phyloP scores from a whole-genome alignment of 1,140 invertebrate species.

The Aphis craccivora region DNA sequence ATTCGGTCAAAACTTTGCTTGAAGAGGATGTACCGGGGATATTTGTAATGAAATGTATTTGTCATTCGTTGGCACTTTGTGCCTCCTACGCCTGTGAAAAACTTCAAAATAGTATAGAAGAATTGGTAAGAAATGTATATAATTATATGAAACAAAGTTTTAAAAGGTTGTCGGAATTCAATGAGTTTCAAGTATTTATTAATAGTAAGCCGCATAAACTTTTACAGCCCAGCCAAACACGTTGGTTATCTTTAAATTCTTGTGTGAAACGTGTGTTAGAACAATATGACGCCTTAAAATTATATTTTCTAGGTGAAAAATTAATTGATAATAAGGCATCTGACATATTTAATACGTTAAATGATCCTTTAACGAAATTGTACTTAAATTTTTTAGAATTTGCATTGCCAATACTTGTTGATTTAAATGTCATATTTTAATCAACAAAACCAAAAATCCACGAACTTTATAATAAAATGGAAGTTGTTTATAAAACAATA shows the following conservation, averaged over 20 bases:
- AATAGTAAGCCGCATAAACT: not conserved
- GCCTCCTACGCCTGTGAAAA: no score
- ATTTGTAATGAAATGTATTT: no score
- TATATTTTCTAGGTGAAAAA: not conserved
- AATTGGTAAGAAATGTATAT: no score
- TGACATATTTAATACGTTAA: not conserved
- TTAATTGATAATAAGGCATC: not conserved
- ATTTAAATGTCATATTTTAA: not conserved
- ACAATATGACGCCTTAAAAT: not conserved
- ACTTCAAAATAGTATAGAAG: no score
- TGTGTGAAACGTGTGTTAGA: not conserved
- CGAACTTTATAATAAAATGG: not conserved
- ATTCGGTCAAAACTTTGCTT: no score
- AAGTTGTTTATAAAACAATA: not conserved
- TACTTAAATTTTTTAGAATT: not conserved
- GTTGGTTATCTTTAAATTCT: no score
- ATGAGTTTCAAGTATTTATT: not conserved
- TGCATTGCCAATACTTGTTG: not conserved
- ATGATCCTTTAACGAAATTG: not conserved
- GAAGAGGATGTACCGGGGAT: no score
- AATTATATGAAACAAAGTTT: no score
- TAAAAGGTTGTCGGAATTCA: not conserved
- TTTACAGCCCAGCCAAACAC: not conserved
- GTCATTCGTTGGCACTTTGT: no score
- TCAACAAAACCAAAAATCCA: not conserved